Base-by-base conservation (phyloP, 2,113 vertebrate species). In the Epinephelus fuscoguttatus region DNA sequence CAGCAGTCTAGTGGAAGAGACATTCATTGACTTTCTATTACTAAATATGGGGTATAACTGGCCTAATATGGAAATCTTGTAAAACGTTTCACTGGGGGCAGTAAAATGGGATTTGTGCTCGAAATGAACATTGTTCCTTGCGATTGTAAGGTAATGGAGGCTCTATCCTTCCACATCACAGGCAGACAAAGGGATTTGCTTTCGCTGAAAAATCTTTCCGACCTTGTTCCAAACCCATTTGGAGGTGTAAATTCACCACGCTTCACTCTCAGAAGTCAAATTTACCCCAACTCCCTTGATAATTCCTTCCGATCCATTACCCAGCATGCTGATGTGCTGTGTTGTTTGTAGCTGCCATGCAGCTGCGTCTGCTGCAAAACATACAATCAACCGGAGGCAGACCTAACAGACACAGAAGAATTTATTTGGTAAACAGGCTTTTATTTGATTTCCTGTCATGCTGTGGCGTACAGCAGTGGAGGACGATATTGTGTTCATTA, bases 361-460 rank as follows among this genome's bases (percentile, higher is more conserved):
- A 82, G 81, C 88, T 88, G 80, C 50, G 68, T 69, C 86, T 75
- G 78, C 79, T 75, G 68, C 84, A 80, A 90, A 92, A 87, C 78
- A 90, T 67, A 89, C 87, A 89, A 86, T 84, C 82, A 85, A 86
- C 88, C 70, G 52, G 85, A 87, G 86, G 82, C 84, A 81, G 71
- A 50, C 50, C 85, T 55, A 89, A 82, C 79, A 82, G 72, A 83
- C 72, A 60, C 61, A 70, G 83, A 86, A 82, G 84, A 86, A 87
- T 84, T 76, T 83, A 87, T 93, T 88, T 87, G 78, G 89, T 91
- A 90, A 94, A 93, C 88, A 82, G 73, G 84, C 57, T 90, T 89
- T 93, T 92, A 93, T 94, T 93, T 93, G 92, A 92, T 92, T 95
- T 96, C 93, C 91, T 78, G 91, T 92, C 90, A 91, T 77, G 90